Conservation (phyloP, 2,797 vertebrate species). For the Sciurus carolinensis region DNA sequence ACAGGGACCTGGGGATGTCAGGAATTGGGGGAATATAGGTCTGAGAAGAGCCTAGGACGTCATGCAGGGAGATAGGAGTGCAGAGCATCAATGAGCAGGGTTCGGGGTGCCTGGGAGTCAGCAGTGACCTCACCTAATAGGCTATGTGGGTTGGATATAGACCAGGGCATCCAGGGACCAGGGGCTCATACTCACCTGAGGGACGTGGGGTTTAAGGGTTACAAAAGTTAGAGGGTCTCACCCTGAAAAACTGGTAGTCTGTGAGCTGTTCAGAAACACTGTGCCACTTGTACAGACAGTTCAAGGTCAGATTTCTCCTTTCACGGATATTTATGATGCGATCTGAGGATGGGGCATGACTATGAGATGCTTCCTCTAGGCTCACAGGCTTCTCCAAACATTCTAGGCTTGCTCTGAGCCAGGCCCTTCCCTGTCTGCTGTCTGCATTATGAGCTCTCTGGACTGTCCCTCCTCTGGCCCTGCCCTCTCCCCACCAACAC, state of each 20-base stretch:
- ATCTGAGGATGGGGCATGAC: no score
- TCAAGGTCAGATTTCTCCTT: slow-evolving; percentile 69
- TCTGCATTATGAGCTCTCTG: no score
- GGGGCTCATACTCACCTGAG: not conserved
- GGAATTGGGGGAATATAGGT: slow-evolving; percentile 42
- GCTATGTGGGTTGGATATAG: not conserved
- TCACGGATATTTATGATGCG: not conserved
- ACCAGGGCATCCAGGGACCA: not conserved
- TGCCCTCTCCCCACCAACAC: not conserved
- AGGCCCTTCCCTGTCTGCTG: no score
- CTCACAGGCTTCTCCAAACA: not conserved
- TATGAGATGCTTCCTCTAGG: no score
- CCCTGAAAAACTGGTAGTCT: slow-evolving; percentile 78
- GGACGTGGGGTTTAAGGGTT: slow-evolving; percentile 5
- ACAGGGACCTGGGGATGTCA: slow-evolving; percentile 71
- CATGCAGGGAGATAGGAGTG: not conserved
- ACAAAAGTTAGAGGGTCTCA: slow-evolving; percentile 12
- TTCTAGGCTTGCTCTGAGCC: not conserved
- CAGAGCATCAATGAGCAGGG: not conserved
- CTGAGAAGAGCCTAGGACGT: slow-evolving; percentile 33
- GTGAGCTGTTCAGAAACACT: slow-evolving; percentile 64
- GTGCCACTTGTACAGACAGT: slow-evolving; percentile 78
- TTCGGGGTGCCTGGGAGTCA: not conserved
- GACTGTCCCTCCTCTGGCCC: no score
- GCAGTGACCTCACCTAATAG: not conserved